Evolutionary conservation across 2,888 invertebrate genomes (phyloP), one percentile per base, ranked within the genome.

Genomic region (Cerastis leucographa): DNA sequence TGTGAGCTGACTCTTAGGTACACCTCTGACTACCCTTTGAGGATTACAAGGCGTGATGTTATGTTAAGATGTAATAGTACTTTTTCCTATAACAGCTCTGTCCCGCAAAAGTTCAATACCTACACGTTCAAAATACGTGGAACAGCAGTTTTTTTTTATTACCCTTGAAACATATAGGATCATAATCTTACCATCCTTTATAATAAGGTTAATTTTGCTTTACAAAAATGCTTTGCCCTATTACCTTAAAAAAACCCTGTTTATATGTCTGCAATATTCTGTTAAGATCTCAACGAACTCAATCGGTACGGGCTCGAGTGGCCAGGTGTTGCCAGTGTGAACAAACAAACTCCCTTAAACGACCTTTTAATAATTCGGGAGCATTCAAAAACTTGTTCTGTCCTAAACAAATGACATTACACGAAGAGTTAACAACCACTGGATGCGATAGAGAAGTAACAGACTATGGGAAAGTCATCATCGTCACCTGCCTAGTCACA

Each of bases 301-400:
- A 80, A 71, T 67, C 70, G 22, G 61, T 74, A 51, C 54, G 54
- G 44, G 79, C 49, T 54, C 3, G 46, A 76, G 51, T 51, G 22
- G 75, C 22, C 66, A 74, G 69, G 76, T 74, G 81, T 79, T 64
- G 46, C 71, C 73, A 87, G 82, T 76, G 71, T 74, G 67, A 25
- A 67, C 78, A 77, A 81, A 85, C 73, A 80, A 87, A 82, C 78
- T 80, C 62, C 66, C 35, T 73, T 80, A 80, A 80, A 87, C 83
- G 79, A 83, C 83, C 87, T 83, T 86, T 87, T 87, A 85, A 85
- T 87, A 85, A 85, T 85, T 68, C 79, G 72, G 67, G 70, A 81
- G 49, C 77, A 82, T 78, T 85, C 80, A 79, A 78, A 85, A 87
- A 81, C 87, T 85, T 86, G 51, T 80, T 65, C 69, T 56, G 77